phyloP scores from a whole-genome alignment of 2,797 vertebrate species.

The Streptopelia turtur region DNA sequence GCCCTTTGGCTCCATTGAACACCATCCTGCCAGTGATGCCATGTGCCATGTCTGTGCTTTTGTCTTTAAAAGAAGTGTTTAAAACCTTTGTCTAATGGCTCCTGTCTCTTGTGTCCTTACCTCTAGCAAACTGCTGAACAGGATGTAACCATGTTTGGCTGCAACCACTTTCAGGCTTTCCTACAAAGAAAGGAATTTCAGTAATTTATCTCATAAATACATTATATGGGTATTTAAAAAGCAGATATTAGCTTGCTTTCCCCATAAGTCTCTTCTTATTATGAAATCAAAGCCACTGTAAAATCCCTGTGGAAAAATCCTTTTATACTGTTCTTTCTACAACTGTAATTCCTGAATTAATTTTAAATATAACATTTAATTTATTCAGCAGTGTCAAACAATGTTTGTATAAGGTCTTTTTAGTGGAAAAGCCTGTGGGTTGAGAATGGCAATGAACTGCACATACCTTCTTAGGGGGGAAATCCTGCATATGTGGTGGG shows the following conservation, averaged over 20 bases:
- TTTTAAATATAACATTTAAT: background rate
- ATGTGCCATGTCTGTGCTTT: background rate
- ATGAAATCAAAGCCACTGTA: background rate
- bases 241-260: background rate
- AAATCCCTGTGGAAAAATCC: background rate
- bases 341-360: background rate
- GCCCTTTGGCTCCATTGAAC: background rate
- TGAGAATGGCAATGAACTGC: background rate
- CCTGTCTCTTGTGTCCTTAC: slow-evolving; percentile 69
- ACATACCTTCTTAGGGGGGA: slow-evolving; percentile 70
- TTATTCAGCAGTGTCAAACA: background rate
- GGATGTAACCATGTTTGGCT: slow-evolving; percentile 80
- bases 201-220: background rate
- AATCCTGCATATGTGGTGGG: slow-evolving; percentile 70
- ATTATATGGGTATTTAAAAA: background rate
- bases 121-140: slow-evolving; percentile 87
- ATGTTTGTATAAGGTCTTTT: background rate
- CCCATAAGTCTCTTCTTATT: background rate
- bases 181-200: slow-evolving; percentile 65
- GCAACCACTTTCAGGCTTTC: slow-evolving; percentile 84
- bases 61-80: background rate
- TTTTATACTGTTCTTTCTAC: background rate
- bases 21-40: no score
- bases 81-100: background rate
- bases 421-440: background rate